Base-by-base conservation (phyloP, 2,113 vertebrate genomes). In the Hoplias malabaricus region DNA sequence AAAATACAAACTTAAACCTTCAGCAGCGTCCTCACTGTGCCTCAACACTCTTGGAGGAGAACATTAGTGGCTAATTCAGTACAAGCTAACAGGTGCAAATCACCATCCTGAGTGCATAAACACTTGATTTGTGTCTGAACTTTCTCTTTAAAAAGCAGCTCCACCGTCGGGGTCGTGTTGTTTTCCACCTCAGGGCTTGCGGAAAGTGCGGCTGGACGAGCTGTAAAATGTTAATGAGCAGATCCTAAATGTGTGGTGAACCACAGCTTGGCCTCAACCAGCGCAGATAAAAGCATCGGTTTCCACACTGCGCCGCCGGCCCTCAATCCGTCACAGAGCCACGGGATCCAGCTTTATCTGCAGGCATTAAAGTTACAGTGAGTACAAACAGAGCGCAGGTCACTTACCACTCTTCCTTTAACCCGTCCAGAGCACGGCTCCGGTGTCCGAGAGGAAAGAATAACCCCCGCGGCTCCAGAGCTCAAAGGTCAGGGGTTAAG, bases 321-420 rank as follows among this genome's bases (percentile, higher is more conserved):
- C 83, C 80, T 81, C 61, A 77, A 80, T 78, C 83, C 69, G 65
- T 79, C 84, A 83, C 81, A 85, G 65, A 42, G 89, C 84, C 85
- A 87, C 63, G 70, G 80, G 84, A 88, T 86, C 87, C 78, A 84
- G 85, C 85, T 87, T 88, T 88, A 89, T 87, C 88, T 12, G 84
- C 1, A 67, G 53, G 59, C 86, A 90, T 91, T 90, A 92, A 92
- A 91, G 87, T 90, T 90, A 87, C 81, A 92, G 82, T 71, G 83
- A 82, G 89, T 90, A 90, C 88, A 91, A 90, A 90, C 83, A 86
- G 65, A 87, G 77, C 69, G 71, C 81, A 76, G 84, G 84, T 87
- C 82, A 16, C 80, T 88, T 91, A 84, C 86, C 84, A 82, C 83
- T 87, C 88, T 85, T 88, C 85, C 84, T 87, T 86, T 70, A 88